A percentile compares a stretch with the other conserved stretches of the same genome.
Evolutionary conservation across 2,797 vertebrate species (phyloP).

Genomic region (Pseudocheirus occidentalis): DNA sequence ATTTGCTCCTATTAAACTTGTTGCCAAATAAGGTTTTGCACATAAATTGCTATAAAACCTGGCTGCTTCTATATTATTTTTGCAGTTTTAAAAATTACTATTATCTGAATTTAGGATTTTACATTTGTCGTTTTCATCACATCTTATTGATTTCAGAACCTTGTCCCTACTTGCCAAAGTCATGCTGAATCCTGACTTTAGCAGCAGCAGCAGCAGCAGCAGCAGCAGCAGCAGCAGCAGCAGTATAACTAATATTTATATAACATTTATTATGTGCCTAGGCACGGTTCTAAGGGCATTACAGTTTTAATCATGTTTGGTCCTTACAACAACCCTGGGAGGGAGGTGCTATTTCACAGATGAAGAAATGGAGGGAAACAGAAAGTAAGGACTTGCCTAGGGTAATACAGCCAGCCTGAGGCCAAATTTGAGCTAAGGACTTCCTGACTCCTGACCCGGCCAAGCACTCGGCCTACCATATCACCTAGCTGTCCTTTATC

Average conservation of each 20-base stretch:
- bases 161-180: neutral
- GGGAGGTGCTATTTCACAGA: neutral
- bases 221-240: neutral
- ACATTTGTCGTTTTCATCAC: neutral
- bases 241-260: neutral
- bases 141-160: neutral
- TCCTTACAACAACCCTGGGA: neutral
- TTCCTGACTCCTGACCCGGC: neutral
- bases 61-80: neutral
- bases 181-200: neutral
- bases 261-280: neutral
- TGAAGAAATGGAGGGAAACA: neutral
- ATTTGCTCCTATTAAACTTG: slow-evolving; percentile 13
- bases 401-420: neutral
- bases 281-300: neutral
- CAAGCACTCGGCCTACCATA: neutral
- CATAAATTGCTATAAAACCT: neutral
- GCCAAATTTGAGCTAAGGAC: neutral
- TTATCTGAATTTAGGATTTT: neutral
- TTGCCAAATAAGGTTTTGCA: slow-evolving; percentile 41
- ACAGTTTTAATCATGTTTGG: neutral
- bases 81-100: neutral
- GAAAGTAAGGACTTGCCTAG: neutral
- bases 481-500: neutral
- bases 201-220: neutral